These are phyloP conservation scores for Cynaeus angustus DNA, from an alignment of 2,888 invertebrate species.

Conservation along the genomic window DNA sequence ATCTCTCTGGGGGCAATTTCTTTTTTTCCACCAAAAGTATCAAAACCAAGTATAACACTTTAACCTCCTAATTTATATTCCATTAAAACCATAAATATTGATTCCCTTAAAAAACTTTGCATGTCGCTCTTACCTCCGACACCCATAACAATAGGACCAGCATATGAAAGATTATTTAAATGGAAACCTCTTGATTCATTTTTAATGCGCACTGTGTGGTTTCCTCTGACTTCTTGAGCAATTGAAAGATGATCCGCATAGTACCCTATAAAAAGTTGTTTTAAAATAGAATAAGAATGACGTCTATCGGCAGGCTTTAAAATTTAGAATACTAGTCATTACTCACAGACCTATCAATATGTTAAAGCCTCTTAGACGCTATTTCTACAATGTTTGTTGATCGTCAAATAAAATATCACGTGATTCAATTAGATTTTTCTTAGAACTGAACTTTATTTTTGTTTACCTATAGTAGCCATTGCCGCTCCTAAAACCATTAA, in stretches of 20 bases:
- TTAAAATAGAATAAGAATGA: too few species aligned
- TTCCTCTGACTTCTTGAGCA: conserved; percentile 85
- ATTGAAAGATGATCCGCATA: conserved; percentile 88
- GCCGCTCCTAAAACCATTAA: conserved; percentile 92
- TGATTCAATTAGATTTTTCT: too few species aligned
- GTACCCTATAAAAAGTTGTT: conserved; percentile 77
- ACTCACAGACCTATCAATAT: too few species aligned
- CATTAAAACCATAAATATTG: conserved; percentile 6
- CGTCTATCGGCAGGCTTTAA: too few species aligned
- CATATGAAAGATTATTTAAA: conserved; percentile 92
- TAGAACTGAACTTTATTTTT: background rate
- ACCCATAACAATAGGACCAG: conserved; percentile 98
- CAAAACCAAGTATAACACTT: background rate
- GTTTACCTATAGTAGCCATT: conserved; percentile 91
- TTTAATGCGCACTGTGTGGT: conserved; percentile 85
- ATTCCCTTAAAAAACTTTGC: background rate
- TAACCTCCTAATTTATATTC: background rate
- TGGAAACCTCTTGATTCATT: conserved; percentile 89
- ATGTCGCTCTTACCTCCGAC: conserved; percentile 82
- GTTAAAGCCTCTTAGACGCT: too few species aligned
- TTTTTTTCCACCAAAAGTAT: conserved; percentile 25
- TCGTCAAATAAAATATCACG: background rate
- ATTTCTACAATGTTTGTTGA: background rate
- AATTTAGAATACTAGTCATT: too few species aligned
- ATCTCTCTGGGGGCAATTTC: conserved; percentile 75